A percentile compares a stretch with the other conserved stretches of the same genome.
phyloP scores from a whole-genome alignment of 2,797 vertebrate genomes.

The Pristis pectinata region DNA sequence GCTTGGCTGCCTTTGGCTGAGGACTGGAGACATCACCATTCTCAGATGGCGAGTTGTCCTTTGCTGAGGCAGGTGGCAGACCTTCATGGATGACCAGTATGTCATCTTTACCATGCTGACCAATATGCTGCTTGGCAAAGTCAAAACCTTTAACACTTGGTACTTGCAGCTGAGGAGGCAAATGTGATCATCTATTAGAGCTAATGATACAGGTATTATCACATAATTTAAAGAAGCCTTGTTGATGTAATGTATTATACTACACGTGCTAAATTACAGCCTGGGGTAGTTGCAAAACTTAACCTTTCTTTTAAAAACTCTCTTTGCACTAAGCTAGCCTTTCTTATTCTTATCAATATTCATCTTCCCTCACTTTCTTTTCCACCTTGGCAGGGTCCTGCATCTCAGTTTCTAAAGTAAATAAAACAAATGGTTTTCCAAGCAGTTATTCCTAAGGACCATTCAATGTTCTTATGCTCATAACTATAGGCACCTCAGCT shows the following conservation, averaged over 20 bases:
- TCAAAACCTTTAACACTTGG: slow-evolving; percentile 94
- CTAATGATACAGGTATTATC: neutral
- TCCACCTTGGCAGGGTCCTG: neutral
- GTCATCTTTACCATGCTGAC: slow-evolving; percentile 92
- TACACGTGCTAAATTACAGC: neutral
- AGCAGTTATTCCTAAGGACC: neutral
- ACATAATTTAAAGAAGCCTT: neutral
- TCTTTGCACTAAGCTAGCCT: neutral
- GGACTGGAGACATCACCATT: slow-evolving; percentile 84
- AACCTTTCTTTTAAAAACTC: neutral
- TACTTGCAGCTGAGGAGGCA: slow-evolving; percentile 73
- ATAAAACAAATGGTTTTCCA: neutral
- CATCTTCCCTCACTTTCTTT: neutral
- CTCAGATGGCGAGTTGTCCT: slow-evolving; percentile 83
- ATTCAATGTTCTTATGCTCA: neutral
- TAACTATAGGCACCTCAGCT: neutral
- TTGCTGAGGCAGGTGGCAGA: slow-evolving; percentile 68
- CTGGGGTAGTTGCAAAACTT: neutral
- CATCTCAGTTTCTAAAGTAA: neutral
- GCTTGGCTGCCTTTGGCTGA: slow-evolving; percentile 80
- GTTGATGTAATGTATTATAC: neutral
- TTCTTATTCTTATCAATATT: neutral
- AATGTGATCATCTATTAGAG: neutral
- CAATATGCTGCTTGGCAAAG: slow-evolving; percentile 94
- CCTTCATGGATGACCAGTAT: slow-evolving; percentile 88